Conservation (phyloP, 2,888 invertebrate genomes). For the Cenopis cana region DNA sequence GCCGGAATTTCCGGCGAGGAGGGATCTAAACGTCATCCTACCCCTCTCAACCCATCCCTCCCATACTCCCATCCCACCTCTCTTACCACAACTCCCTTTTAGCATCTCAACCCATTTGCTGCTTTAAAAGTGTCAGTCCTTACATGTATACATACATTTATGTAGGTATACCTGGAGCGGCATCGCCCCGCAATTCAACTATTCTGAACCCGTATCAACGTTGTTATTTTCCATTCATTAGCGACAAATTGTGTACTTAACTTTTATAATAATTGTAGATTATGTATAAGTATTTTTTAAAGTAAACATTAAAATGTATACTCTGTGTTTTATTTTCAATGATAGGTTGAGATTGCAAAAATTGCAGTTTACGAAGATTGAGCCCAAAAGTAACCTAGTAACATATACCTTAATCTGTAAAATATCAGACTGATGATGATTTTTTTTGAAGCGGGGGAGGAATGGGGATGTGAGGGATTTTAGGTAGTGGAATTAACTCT, state of each 20-base stretch:
- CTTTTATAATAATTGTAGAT: conserved; percentile 71
- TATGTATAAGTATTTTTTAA: conserved; percentile 78
- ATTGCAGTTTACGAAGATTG: no score
- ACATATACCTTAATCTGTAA: no score
- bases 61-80: conserved; percentile 46
- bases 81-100: conserved; percentile 45
- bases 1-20: conserved; percentile 68
- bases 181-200: background rate
- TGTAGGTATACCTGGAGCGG: conserved; percentile 7
- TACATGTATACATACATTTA: no score
- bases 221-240: conserved; percentile 55
- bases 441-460: no score
- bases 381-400: no score
- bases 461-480: no score
- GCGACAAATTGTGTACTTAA: conserved; percentile 65
- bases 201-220: background rate
- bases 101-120: conserved; percentile 10
- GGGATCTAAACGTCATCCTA: conserved; percentile 59
- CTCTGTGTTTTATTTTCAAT: background rate
- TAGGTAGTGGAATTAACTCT: no score
- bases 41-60: conserved; percentile 13
- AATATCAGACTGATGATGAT: no score
- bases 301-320: conserved; percentile 55
- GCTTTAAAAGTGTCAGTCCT: conserved; percentile 15
- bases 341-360: background rate